Conservation (phyloP, 2,113 vertebrate genomes). For the Galemys pyrenaicus region DNA sequence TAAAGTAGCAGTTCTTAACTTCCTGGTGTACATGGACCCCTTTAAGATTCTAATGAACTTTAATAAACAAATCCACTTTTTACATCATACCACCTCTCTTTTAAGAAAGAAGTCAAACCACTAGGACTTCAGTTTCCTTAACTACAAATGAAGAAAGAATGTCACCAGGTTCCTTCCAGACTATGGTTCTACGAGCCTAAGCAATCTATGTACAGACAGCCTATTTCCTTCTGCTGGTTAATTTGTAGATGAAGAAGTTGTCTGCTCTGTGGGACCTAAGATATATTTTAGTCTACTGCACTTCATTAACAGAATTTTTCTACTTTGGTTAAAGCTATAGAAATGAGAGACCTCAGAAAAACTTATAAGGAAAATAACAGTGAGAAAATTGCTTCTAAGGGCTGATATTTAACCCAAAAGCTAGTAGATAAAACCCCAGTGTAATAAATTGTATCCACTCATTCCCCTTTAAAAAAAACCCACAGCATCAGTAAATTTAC, state of each 20-base stretch:
- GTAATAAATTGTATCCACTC: conserved; percentile 4
- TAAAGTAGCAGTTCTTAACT: not conserved
- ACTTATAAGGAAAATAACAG: not conserved
- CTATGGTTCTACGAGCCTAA: not conserved
- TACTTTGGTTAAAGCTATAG: not conserved
- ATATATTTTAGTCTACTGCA: not conserved
- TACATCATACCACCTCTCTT: not conserved
- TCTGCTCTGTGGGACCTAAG: not conserved
- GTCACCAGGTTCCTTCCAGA: not conserved
- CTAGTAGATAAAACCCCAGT: conserved; percentile 1
- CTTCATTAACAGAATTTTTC: not conserved
- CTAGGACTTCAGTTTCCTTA: not conserved
- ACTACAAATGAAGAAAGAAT: not conserved
- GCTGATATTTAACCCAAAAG: not conserved
- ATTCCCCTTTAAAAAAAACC: not conserved
- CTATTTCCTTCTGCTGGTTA: not conserved
- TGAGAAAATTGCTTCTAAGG: not conserved
- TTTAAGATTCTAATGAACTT: not conserved
- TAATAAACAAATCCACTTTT: not conserved
- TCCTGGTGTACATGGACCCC: not conserved
- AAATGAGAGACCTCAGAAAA: not conserved
- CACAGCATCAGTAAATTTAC: not conserved
- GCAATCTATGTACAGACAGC: not conserved
- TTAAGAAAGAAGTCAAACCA: not conserved
- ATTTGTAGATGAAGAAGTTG: not conserved